Evolutionary conservation across 1,140 invertebrate genomes (phyloP), one percentile per base, ranked within the genome.

Genomic region (Drosophila simulans): DNA sequence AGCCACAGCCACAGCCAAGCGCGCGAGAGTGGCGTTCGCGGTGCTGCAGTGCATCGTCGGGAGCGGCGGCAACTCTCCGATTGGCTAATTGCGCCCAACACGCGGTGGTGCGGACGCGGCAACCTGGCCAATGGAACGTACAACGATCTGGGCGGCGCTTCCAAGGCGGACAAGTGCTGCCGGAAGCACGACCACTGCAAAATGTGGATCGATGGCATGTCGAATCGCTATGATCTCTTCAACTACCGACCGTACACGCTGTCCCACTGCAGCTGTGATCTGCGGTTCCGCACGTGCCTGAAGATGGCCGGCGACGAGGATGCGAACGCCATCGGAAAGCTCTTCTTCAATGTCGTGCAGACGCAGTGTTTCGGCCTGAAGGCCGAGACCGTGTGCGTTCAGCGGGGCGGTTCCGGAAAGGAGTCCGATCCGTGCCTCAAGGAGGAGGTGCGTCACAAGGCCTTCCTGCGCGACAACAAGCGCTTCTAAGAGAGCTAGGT

Each of bases 321-420:
- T 1, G 96, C 97, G 0, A 97, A 98, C 86, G 94, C 98, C 66
- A 97, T 99, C 78, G 98, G 98, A 2, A 97, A 97, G 88, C 93
- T 99, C 7, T 99, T 98, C 93, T 99, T 99, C 94, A 98, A 98
- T 91, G 94, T 98, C 0, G 95, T 98, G 3, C 97, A 98, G 89
- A 98, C 96, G 0, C 97, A 98, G 83, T 99, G 98, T 90, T 99
- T 99, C 92, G 94, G 97, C 1, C 92, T 99, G 12, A 97, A 97
- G 80, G 94, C 94, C 1, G 95, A 96, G 66, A 95, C 95, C 68
- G 93, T 95, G 1, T 98, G 98, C 92, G 93, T 93, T 12, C 94
- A 96, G 77, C 93, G 95, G 5, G 52, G 64, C 10, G 95, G 95
- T 3, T 97, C 96, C 95, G 97, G 97, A 1, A 96, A 95, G 75